Conservation (phyloP, 2,113 vertebrate genomes). For the Sprattus sprattus region DNA sequence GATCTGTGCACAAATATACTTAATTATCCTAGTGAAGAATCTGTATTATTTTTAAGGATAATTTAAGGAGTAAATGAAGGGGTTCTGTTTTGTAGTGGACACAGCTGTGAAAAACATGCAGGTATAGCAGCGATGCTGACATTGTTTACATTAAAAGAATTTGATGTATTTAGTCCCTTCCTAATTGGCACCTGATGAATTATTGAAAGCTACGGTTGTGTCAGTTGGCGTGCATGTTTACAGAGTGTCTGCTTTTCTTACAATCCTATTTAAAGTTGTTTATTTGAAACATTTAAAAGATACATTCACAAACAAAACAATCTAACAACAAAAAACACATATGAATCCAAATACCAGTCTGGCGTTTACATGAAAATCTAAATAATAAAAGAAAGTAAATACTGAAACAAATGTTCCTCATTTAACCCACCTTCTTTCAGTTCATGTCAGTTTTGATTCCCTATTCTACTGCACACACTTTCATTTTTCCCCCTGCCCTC, state of each 20-base stretch:
- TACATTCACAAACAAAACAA: background rate
- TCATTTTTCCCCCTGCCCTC: constrained; percentile 3
- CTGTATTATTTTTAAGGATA: too few species aligned
- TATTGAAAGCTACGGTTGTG: background rate
- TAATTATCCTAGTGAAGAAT: too few species aligned
- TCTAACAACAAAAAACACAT: background rate
- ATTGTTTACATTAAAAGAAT: background rate
- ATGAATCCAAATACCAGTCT: background rate
- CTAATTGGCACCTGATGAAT: background rate
- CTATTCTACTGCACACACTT: constrained; percentile 45
- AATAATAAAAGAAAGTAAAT: background rate
- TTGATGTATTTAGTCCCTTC: background rate
- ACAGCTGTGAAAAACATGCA: background rate
- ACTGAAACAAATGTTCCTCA: background rate
- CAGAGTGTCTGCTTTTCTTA: background rate
- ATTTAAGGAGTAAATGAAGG: too few species aligned
- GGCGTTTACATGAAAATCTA: background rate
- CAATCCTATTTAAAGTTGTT: background rate
- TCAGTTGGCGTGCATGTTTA: background rate
- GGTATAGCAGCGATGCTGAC: background rate
- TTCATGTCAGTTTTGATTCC: constrained; percentile 51
- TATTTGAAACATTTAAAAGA: background rate
- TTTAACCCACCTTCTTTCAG: constrained; percentile 6
- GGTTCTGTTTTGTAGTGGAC: too few species aligned
- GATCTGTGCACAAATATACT: too few species aligned